phyloP scores from a whole-genome alignment of 2,888 invertebrate species.

The Bursaphelenchus okinawaensis region DNA sequence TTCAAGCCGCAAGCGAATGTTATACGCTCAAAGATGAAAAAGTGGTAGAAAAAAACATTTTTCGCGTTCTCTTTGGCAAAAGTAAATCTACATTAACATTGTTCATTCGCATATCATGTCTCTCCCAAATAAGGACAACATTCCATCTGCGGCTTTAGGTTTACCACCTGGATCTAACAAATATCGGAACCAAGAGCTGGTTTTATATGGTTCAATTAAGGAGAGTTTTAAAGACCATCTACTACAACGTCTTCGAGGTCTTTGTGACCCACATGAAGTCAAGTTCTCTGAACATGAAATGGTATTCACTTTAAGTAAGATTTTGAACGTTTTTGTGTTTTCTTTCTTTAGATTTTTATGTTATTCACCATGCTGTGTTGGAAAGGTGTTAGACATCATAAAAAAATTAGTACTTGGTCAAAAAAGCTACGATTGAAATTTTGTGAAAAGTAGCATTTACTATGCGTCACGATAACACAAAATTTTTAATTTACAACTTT shows the following conservation, averaged over 20 bases:
- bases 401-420: too few relatives aligned
- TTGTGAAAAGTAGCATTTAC: too few relatives aligned
- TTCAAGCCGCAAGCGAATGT: background rate
- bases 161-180: background rate
- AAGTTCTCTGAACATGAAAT: slow-evolving; percentile 23
- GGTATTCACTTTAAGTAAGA: slow-evolving; percentile 24
- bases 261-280: slow-evolving; percentile 31
- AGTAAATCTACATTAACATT: too few relatives aligned
- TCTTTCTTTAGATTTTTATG: background rate
- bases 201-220: slow-evolving; percentile 25
- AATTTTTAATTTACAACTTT: background rate
- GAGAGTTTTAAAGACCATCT: slow-evolving; percentile 21
- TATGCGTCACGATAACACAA: too few relatives aligned
- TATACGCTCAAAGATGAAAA: background rate
- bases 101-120: too few relatives aligned
- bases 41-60: background rate
- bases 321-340: background rate
- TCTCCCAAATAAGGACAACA: too few relatives aligned
- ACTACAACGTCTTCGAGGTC: slow-evolving; percentile 29
- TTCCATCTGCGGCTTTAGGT: background rate
- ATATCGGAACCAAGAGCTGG: slow-evolving; percentile 11
- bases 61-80: background rate
- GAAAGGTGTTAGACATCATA: too few relatives aligned
- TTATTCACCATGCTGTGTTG: background rate
- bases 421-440: too few relatives aligned